A percentile compares a stretch with the other conserved stretches of the same genome.
These are phyloP conservation scores for Thecocarcelia acutangulata DNA, from an alignment of 2,888 invertebrate genomes.

Conservation along the genomic window DNA sequence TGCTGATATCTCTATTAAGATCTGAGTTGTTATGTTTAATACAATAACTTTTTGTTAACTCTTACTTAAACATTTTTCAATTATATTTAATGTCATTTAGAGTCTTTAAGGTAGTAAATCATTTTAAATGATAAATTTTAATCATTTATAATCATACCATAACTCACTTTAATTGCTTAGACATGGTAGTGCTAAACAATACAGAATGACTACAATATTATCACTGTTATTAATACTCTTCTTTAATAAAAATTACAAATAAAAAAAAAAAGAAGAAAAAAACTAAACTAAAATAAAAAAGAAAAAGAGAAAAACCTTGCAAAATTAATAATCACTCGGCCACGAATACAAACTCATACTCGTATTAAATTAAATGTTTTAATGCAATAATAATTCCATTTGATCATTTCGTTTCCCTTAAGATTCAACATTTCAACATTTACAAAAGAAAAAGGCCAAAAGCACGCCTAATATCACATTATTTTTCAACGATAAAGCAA, in stretches of 20 bases:
- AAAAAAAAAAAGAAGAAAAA: conserved; percentile 18
- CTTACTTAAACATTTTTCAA: background rate
- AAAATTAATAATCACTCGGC: conserved; percentile 44
- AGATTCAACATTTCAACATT: conserved; percentile 17
- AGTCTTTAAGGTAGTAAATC: conserved; percentile 49
- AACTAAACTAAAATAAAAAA: background rate
- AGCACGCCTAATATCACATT: conserved; percentile 41
- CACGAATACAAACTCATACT: conserved; percentile 12
- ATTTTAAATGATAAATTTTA: conserved; percentile 60
- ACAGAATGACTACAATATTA: background rate
- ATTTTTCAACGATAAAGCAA: background rate
- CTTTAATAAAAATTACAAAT: no score
- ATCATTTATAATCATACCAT: conserved; percentile 60
- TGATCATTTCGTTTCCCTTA: conserved; percentile 37
- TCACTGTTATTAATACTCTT: background rate
- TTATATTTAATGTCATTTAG: conserved; percentile 53
- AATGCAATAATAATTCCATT: conserved; percentile 50
- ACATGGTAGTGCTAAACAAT: conserved; percentile 3
- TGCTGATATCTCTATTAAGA: conserved; percentile 28
- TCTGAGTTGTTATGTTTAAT: background rate
- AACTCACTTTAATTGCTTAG: conserved; percentile 49
- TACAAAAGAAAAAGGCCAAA: background rate
- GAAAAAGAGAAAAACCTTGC: background rate
- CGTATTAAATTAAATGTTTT: conserved; percentile 48
- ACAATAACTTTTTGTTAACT: background rate